Evolutionary conservation across 2,797 vertebrate species (phyloP), one percentile per base, ranked within the genome.

Genomic region (Enteromius anoplus): DNA sequence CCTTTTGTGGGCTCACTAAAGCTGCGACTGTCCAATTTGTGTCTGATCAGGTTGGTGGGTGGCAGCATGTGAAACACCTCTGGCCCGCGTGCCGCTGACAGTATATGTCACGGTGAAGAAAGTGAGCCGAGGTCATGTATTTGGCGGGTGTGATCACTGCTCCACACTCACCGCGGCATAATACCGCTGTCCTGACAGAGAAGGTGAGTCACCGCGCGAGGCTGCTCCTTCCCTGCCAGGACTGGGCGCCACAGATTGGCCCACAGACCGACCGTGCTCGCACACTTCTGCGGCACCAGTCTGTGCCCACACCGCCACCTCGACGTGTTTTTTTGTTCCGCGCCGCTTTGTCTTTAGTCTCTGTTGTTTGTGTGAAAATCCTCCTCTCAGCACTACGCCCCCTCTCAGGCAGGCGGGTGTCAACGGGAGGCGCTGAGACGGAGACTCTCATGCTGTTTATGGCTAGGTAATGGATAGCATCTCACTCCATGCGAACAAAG

Each of bases 121-220:
- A 84, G 73, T 69, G 75, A 62, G 58, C 12, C 34, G 81, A 66
- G 68, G 70, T 47, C 51, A 26, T 64, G 79, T 84, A 84, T 86
- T 80, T 79, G 84, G 84, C 64, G 75, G 77, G 51, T 72, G 81
- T 72, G 76, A 77, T 82, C 49, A 75, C 64, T 51, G 84, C 86
- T 87, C 83, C 86, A 64, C 12, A 7, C 26, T 55, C 86, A 86
- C 86, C 75, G 85, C 85, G 87, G 78, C 72, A 85, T 78, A 69
- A 82, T 81, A 86, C 71, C 23, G 72, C 84, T 88, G 69, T 87
- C 85, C 88, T 88, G 85, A 80, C 85, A 78, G 75, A 5, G 78
- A 80, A 78, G 84, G 84, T 90, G 90, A 90, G 81, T 93, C 91
- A 91, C 86, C 77, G 85, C 86, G 83, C 86, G 70, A 78, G 81